Base-by-base conservation (phyloP, 2,797 vertebrate genomes). In the Cynodonichthys magdalenae region DNA sequence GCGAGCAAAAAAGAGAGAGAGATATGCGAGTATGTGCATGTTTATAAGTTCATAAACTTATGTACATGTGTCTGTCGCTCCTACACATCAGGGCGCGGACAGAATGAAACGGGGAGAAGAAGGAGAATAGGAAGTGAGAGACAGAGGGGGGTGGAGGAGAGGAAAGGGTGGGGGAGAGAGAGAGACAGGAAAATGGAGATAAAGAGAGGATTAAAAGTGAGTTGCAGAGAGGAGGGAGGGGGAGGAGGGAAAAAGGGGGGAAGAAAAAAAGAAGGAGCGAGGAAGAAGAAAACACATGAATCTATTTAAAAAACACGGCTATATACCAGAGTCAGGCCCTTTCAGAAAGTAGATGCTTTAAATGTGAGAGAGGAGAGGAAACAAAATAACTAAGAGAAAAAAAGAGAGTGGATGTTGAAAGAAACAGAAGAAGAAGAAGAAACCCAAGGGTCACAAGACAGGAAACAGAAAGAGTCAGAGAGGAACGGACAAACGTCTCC, bases 1-100 rank as follows among this genome's bases (percentile, higher is more conserved):
- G 82, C 80, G 87, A 87, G 89, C 87, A 86, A 88, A 86, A 87
- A 24, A 24, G 3, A 24, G 24, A 84, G 81, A 87, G 74, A 88
- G 83, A 85, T 87, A 84, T 84, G 85, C 90, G 89, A 89, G 89
- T 88, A 90, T 90, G 88, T 90, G 87, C 89, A 90, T 92, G 90
- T 92, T 87, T 86, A 92, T 89, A 89, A 90, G 88, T 90, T 84
- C 89, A 82, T 81, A 89, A 91, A 91, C 89, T 90, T 91, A 92
- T 92, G 91, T 90, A 92, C 91, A 91, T 91, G 90, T 86, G 81
- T 91, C 90, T 91, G 90, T 87, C 74, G 90, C 84, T 91, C 88
- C 91, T 92, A 90, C 86, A 87, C 89, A 92, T 87, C 90, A 85
- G 91, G 86, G 83, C 83, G 90, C 89, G 72, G 90, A 89, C 85